Evolutionary conservation across 2,113 vertebrate genomes (phyloP).

Genomic region (Calonectris borealis): DNA sequence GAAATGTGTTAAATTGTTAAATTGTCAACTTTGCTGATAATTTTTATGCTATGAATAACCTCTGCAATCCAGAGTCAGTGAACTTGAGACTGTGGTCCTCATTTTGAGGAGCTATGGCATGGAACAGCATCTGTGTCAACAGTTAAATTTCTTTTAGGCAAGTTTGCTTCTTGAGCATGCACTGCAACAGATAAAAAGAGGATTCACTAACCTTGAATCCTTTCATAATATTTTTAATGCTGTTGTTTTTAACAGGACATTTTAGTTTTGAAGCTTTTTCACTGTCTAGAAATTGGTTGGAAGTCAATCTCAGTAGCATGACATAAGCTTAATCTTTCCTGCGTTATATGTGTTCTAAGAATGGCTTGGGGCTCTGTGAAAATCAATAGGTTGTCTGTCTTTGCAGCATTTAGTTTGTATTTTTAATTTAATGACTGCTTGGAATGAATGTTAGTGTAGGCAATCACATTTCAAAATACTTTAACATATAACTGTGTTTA

Average conservation of each 20-base stretch:
- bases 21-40: neutral
- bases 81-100: neutral
- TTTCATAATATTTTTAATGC: neutral
- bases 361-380: neutral
- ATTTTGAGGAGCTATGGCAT: neutral
- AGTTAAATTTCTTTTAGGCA: neutral
- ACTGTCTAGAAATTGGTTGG: neutral
- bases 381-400: neutral
- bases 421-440: neutral
- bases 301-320: neutral
- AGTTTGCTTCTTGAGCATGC: neutral
- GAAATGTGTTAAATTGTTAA: neutral
- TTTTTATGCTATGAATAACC: neutral
- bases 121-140: neutral
- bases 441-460: neutral
- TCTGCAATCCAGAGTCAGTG: neutral
- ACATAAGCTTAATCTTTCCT: neutral
- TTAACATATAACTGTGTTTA: neutral
- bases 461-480: neutral
- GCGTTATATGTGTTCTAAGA: neutral
- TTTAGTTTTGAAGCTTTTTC: neutral
- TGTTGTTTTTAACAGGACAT: neutral
- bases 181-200: neutral
- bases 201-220: neutral
- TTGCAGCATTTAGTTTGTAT: neutral